Conservation (phyloP, 1,140 invertebrate species). For the Stenopsyche tienmushanensis region DNA sequence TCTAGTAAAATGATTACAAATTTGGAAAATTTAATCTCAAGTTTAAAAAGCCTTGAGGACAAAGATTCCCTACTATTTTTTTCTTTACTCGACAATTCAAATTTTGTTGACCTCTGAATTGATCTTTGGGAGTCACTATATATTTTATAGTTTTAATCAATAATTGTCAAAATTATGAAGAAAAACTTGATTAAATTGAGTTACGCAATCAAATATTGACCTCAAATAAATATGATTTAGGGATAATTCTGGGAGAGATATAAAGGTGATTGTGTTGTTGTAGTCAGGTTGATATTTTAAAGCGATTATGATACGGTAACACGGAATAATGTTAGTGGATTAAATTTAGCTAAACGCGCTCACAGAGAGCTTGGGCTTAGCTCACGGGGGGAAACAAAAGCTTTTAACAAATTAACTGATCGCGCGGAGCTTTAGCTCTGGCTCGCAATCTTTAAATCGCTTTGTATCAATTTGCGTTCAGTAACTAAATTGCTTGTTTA, state of each 20-base stretch:
- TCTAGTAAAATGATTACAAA: too few relatives aligned
- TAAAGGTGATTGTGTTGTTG: too few relatives aligned
- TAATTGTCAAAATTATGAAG: too few relatives aligned
- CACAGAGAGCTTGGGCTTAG: slow-evolving; percentile 12
- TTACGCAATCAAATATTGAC: background rate
- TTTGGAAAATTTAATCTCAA: too few relatives aligned
- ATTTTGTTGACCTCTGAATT: too few relatives aligned
- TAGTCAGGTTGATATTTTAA: slow-evolving; percentile 23
- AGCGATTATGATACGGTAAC: slow-evolving; percentile 23
- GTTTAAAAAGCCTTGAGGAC: too few relatives aligned
- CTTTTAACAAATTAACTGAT: slow-evolving; percentile 42
- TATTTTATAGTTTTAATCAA: too few relatives aligned
- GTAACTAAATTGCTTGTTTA: slow-evolving; percentile 42
- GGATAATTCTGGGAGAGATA: too few relatives aligned
- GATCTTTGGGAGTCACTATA: too few relatives aligned
- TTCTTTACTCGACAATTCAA: too few relatives aligned
- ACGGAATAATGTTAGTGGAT: slow-evolving; percentile 31
- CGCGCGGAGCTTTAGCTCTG: slow-evolving; percentile 19
- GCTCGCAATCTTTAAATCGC: slow-evolving; percentile 39
- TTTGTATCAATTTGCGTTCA: slow-evolving; percentile 43
- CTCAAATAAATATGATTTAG: background rate
- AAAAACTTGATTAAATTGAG: background rate
- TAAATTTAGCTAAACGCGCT: slow-evolving; percentile 31
- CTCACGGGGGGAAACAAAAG: slow-evolving; percentile 35
- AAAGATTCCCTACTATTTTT: too few relatives aligned